phyloP scores from a whole-genome alignment of 2,797 vertebrate species.

The Podarcis lilfordi region DNA sequence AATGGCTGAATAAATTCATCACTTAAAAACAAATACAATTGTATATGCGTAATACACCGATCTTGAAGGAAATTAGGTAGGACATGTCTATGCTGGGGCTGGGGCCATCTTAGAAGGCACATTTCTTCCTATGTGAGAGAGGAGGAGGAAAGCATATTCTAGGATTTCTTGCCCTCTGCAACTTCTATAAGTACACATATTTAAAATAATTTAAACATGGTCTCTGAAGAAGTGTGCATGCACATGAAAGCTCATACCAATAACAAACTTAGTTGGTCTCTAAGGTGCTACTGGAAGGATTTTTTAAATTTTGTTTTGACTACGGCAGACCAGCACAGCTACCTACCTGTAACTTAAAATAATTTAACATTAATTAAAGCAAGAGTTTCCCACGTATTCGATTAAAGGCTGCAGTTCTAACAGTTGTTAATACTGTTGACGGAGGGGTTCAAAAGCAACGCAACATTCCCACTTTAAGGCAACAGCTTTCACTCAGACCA shows the following conservation, averaged over 20 bases:
- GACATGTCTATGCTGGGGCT: neutral
- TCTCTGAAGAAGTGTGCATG: too few relatives aligned
- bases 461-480: neutral
- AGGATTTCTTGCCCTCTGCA: neutral
- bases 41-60: neutral
- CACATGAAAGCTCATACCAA: too few relatives aligned
- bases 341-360: too few relatives aligned
- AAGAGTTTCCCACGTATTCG: too few relatives aligned
- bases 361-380: neutral
- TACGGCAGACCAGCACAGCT: too few relatives aligned
- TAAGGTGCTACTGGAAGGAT: too few relatives aligned
- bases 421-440: neutral
- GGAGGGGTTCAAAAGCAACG: neutral
- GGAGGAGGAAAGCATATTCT: neutral
- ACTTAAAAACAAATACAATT: neutral
- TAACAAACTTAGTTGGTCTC: too few relatives aligned
- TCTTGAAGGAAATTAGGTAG: neutral
- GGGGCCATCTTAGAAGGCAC: neutral
- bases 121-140: neutral
- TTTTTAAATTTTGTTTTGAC: too few relatives aligned
- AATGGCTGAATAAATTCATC: neutral
- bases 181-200: neutral
- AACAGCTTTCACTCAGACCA: neutral
- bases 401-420: neutral
- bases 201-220: too few relatives aligned